These are phyloP conservation scores for Nomada fucata DNA, from an alignment of 2,888 invertebrate genomes.

Conservation along the genomic window DNA sequence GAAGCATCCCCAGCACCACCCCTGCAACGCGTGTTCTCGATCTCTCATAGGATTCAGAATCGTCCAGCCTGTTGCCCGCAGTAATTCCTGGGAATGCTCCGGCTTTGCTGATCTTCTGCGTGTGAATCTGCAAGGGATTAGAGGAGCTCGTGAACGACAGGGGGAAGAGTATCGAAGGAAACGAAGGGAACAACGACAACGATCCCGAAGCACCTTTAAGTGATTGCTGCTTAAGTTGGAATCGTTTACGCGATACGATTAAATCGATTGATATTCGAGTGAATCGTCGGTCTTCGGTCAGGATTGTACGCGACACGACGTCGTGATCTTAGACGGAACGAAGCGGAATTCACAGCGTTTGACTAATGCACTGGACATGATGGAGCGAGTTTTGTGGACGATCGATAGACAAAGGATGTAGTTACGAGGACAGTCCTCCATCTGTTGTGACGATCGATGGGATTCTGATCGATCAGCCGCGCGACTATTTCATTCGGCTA, in stretches of 20 bases:
- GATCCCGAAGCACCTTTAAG: too few relatives aligned
- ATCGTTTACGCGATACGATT: constrained; percentile 20
- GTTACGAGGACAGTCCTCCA: constrained; percentile 26
- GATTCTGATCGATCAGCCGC: constrained; percentile 19
- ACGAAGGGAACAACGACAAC: neutral
- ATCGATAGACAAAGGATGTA: constrained; percentile 53
- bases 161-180: neutral
- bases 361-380: constrained; percentile 63
- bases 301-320: neutral
- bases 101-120: neutral
- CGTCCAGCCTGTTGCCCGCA: constrained; percentile 72
- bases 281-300: constrained; percentile 19
- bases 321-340: constrained; percentile 19
- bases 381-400: constrained; percentile 44
- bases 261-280: constrained; percentile 16
- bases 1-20: constrained; percentile 74
- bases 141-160: too few relatives aligned
- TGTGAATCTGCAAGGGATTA: neutral
- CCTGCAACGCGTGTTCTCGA: constrained; percentile 83
- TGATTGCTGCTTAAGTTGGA: too few relatives aligned
- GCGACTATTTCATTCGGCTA: neutral
- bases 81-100: constrained; percentile 42
- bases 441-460: constrained; percentile 31
- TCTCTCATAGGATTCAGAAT: constrained; percentile 78
- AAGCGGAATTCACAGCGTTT: constrained; percentile 25